Conservation (phyloP, 2,797 vertebrate genomes). For the Furcifer pardalis region DNA sequence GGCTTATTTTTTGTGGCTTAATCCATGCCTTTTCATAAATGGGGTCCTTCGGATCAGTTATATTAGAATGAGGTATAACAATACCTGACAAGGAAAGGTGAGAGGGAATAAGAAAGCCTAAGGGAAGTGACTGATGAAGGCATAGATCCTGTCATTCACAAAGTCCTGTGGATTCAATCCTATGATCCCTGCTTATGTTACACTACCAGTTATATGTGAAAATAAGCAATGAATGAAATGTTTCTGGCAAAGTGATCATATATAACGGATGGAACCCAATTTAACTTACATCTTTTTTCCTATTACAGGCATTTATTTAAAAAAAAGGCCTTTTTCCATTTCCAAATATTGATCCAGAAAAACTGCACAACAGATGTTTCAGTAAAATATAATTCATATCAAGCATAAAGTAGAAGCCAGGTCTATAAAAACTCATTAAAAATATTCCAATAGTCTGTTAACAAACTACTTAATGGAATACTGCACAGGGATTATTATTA, state of each 20-base stretch:
- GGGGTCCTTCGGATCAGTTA: too few relatives aligned
- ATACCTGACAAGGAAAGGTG: too few relatives aligned
- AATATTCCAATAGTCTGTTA: neutral
- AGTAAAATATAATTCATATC: neutral
- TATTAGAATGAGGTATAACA: too few relatives aligned
- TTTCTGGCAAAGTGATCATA: neutral
- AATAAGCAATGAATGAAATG: neutral
- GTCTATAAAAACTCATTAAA: neutral
- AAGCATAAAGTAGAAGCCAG: neutral
- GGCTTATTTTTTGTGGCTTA: too few relatives aligned
- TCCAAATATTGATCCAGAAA: neutral
- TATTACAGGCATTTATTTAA: neutral
- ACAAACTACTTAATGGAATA: conserved; percentile 19
- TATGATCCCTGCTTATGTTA: too few relatives aligned
- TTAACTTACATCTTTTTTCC: too few relatives aligned
- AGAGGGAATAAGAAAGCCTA: too few relatives aligned
- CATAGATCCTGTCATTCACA: too few relatives aligned
- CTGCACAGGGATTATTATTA: neutral
- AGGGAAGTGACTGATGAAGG: too few relatives aligned
- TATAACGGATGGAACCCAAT: neutral
- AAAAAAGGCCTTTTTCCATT: neutral
- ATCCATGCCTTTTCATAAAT: too few relatives aligned
- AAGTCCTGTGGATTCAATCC: too few relatives aligned
- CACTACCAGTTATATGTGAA: neutral
- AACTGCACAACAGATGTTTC: neutral